Evolutionary conservation across 2,888 invertebrate genomes (phyloP), one percentile per base, ranked within the genome.

Genomic region (Parapristionchus giblindavisi): DNA sequence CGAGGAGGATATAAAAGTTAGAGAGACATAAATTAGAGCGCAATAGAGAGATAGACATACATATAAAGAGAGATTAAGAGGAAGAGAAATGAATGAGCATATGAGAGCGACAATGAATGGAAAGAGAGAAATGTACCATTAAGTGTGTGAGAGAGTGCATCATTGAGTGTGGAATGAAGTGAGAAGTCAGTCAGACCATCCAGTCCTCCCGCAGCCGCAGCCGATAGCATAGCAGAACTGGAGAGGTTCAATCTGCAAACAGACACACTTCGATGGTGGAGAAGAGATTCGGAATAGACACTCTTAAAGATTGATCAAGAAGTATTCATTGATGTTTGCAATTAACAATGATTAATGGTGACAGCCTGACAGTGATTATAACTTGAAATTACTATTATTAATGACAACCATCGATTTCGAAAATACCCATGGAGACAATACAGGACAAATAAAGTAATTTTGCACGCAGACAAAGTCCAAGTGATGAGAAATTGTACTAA

Each of bases 161-260:
- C 66, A 36, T 66, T 66, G 52, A 68, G 68, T 17, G 51, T 68
- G 34, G 51, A 51, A 43, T 68, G 51, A 5, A 68, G 68, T 27
- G 63, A 65, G 63, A 65, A 65, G 36, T 68, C 68, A 8, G 34
- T 8, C 43, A 68, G 27, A 8, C 68, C 51, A 36, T 68, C 68
- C 24, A 68, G 51, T 68, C 68, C 68, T 3, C 29, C 52, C 34
- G 52, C n/a, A 1, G 34, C 52, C 8, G 24, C n/a, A 29, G 36
- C 68, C 21, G 68, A 38, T 1, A 68, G 52, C 68, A 68, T 68
- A 51, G 68, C 40, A 24, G 63, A 34, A 1, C 68, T 38, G 8
- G 29, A 43, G 43, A 68, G 68, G 52, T 68, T 68, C 52, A 68
- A 52, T 52, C 68, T 68, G 68, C n/a, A 68, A 52, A 6, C 27